phyloP scores from a whole-genome alignment of 92 coral and sea anemone species.

The Siderastrea radians region DNA sequence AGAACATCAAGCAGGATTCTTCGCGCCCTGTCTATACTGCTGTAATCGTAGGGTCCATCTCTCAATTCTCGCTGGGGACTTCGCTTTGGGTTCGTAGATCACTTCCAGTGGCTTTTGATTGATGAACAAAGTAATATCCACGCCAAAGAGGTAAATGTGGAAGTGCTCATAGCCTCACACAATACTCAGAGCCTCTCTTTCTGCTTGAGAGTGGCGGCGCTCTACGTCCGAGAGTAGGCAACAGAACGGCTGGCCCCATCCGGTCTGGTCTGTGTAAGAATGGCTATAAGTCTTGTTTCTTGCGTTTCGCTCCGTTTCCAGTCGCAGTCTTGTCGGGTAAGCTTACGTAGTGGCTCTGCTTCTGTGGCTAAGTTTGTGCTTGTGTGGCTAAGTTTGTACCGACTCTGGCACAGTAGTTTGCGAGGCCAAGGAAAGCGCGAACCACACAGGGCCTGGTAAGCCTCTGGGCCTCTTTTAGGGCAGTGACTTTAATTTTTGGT shows the following conservation, averaged over 20 bases:
- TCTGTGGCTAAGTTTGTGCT: neutral
- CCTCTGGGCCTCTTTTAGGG: neutral
- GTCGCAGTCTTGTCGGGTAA: neutral
- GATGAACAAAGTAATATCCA: neutral
- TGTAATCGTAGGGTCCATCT: neutral
- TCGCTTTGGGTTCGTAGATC: neutral
- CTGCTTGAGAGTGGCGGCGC: neutral
- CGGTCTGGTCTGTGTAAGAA: too few relatives aligned
- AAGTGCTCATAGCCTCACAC: neutral
- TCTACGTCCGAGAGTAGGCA: too few relatives aligned
- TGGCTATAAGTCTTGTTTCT: neutral
- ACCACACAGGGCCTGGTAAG: neutral
- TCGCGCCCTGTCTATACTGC: neutral
- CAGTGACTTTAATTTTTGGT: slow-evolving; percentile 1
- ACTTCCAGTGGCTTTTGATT: neutral
- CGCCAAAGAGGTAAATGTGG: neutral
- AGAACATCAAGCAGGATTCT: neutral
- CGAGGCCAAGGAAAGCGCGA: neutral
- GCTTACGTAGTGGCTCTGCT: slow-evolving; percentile 1
- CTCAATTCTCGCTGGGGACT: neutral
- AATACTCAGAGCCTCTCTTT: neutral
- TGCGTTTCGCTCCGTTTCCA: neutral
- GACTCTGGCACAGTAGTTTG: too few relatives aligned
- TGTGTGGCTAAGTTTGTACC: neutral
- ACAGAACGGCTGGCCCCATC: too few relatives aligned